Base-by-base conservation (phyloP, 2,888 invertebrate species). In the Luffia ferchaultella region DNA sequence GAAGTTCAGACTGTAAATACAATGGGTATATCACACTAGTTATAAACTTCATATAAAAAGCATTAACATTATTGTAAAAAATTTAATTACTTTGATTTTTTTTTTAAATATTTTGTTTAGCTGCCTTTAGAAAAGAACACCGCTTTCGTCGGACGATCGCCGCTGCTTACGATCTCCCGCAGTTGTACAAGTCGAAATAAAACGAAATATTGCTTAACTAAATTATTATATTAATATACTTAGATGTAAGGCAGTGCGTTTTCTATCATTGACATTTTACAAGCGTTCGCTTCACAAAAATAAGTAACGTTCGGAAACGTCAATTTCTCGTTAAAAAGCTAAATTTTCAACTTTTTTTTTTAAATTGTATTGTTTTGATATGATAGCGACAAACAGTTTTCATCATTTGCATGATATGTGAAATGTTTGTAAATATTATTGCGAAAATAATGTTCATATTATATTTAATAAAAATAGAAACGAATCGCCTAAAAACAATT, bases 171-270 rank as follows among this genome's bases (percentile, higher is more conserved):
- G 30, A 12, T 30, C 30, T 12, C 30, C 12, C 12, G 3, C 5
- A 30, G 3, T 7, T 30, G 3, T 30, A 7, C 30, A 30, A 30
- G 30, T 12, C 30, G 30, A 30, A 30, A 30, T 30, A 7, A 30
- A 30, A 30, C 3, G 30, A 12, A 30, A 30, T 30, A 30, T n/a
- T 30, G 30, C 30, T 30, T 30, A 30, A n/a, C n/a, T n/a, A 12
- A 30, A 30, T 30, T 42, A 42, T 42, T 16, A 43, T 50, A 49
- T 64, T 62, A 60, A 53, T 62, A 67, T 71, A 74, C 76, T 76
- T 78, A 80, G 63, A 71, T 70, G 67, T 79, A 82, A 80, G 82
- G 82, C 82, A 83, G 82, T 83, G 79, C 73, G 76, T 71, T 56
- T 47, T 46, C 40, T 45, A 52, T 60, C 46, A 54, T 54, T 64